Base-by-base conservation (phyloP, 2,888 invertebrate species). In the Xanthia togata region DNA sequence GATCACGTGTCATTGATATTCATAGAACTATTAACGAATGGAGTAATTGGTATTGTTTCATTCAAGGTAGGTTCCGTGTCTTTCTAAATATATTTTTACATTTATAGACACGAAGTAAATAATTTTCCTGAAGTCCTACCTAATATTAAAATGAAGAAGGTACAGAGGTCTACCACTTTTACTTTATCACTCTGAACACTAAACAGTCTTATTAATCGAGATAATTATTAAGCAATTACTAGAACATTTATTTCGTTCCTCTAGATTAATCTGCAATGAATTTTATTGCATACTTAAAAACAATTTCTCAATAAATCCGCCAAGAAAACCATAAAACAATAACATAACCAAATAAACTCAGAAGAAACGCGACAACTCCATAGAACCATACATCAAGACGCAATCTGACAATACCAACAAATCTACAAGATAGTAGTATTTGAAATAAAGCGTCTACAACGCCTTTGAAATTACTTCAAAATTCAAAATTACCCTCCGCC, bases 401-500 rank as follows among this genome's bases (percentile, higher is more conserved):
- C 57, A 60, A 79, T 73, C 76, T 78, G 63, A 78, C 38, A 78
- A 72, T 53, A 59, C 50, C 70, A 83, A 75, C 82, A 83, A 83
- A 87, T 84, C 84, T 87, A 81, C 86, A 86, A 87, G 84, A 82
- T n/a, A 87, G 89, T 80, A 83, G 80, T 87, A 89, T 87, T 90
- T 80, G 84, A 85, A 89, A 85, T 85, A 84, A 88, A 88, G 84
- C 87, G 84, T 88, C 85, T 84, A 87, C 78, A 88, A 82, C 84
- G 86, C 86, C 88, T 88, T 89, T 77, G 84, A 87, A 88, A 90
- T 87, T 88, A 87, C 90, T 90, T 90, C 88, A 90, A 91, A 91
- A 91, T 90, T 92, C 89, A 88, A 88, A 91, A 89, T 89, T 90
- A 87, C 91, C 90, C 90, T 89, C 90, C 86, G 90, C 93, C 93